Evolutionary conservation across 2,888 invertebrate genomes (phyloP), one percentile per base, ranked within the genome.

Genomic region (Anarsia innoxiella): DNA sequence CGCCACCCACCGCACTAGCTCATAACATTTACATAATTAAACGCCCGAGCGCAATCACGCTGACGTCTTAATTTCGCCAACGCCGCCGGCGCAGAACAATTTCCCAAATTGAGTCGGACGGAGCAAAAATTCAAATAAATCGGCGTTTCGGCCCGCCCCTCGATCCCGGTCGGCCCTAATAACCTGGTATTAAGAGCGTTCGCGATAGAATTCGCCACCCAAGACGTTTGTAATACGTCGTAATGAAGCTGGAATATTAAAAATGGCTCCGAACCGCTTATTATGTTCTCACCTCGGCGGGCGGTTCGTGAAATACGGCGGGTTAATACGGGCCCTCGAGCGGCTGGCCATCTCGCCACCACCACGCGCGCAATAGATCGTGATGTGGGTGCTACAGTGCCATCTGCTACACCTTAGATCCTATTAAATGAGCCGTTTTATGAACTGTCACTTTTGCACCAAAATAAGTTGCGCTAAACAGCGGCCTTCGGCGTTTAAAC

Each of bases 121-220:
- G 77, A 65, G 77, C 77, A 82, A 83, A 82, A 82, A 80, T 84
- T 82, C 82, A 80, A 82, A 84, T 84, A 83, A 82, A 84, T 83
- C 80, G 77, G 79, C 59, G 62, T 55, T 59, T 59, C 57, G 68
- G 55, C 53, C 66, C 77, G 73, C 76, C 77, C 49, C 56, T 59
- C 58, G 56, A 56, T 54, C 59, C 71, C 75, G 61, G 60, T 55
- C 54, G 60, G 66, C 72, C 75, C 70, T 84, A 83, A 83, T 82
- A 78, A 68, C 79, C 63, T 65, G 55, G 72, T 62, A 84, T 82
- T 82, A 83, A 76, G 77, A 73, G 68, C 75, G 79, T 74, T 71
- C 79, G 80, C 83, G 77, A 80, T 83, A 82, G 82, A 80, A 83
- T 82, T 82, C 82, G 79, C 83, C 83, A 84, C 83, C 83, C 83